Base-by-base conservation (phyloP, 1,140 invertebrate genomes). In the Asobara japonica region DNA sequence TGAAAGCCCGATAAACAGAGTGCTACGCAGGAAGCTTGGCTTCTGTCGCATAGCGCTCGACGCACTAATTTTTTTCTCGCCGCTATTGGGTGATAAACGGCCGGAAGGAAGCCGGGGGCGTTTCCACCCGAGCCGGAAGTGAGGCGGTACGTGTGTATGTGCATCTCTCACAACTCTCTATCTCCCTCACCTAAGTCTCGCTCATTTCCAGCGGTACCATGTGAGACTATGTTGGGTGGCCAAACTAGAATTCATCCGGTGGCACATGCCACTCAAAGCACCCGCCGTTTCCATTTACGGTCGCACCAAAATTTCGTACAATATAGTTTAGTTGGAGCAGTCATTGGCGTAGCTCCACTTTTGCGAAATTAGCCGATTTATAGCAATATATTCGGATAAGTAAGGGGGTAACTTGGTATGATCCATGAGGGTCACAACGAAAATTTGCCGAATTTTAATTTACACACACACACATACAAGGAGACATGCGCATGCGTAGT, bases 231-330 rank as follows among this genome's bases (percentile, higher is more conserved):
- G n/a, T n/a, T n/a, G 36, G 70, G 70, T 72, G 70, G 70, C 70
- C 70, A 72, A 72, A 72, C 64, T 72, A 72, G 64, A 72, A 66
- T 72, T 72, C 70, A 72, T 72, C 64, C 70, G 70, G 70, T 72
- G 70, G 45, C 64, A 72, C 70, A 72, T 72, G 70, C 64, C 70
- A 66, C 22, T 72, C 70, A 72, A 72, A 72, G 64, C 48, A 45
- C 41, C 70, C 70, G 70, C 36, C 70, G 29, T 72, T 72, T 72
- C 70, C 70, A 72, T 72, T 66, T 72, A 72, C 25, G 56, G 33
- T 62, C 45, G 62, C 29, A 38, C 41, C 22, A 36, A n/a, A 65
- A 72, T 72, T 72, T 72, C 70, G 64, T 29, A 25, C 62, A 72
- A 72, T 72, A 64, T 69, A 13, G 16, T 20, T 33, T 3, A 20